A percentile compares a stretch with the other conserved stretches of the same genome.
Conservation (phyloP, 2,888 invertebrate genomes). For the Caenorhabditis japonica region DNA sequence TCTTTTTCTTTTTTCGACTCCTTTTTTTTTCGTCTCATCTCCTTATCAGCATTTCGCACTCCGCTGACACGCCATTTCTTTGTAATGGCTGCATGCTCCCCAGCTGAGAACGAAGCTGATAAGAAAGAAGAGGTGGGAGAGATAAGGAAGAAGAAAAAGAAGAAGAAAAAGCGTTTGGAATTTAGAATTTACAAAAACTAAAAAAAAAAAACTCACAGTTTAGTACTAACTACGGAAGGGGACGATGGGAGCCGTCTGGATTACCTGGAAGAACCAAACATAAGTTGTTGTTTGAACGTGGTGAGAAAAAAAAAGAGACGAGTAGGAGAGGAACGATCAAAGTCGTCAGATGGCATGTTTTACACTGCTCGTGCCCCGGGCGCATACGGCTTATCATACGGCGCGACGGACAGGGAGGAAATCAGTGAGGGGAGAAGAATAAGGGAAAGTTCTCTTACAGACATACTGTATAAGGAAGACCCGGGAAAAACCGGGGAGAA, state of each 20-base stretch:
- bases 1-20: constrained; percentile 9
- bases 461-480: too few species aligned
- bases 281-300: constrained; percentile 7
- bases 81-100: constrained; percentile 13
- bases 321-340: constrained; percentile 8
- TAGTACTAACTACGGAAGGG: constrained; percentile 54
- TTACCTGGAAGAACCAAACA: constrained; percentile 52
- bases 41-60: constrained; percentile 2
- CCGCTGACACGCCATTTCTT: constrained; percentile 27
- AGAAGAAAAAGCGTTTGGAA: neutral
- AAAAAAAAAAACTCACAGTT: constrained; percentile 34
- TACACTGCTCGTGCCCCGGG: constrained; percentile 3
- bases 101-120: constrained; percentile 37
- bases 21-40: neutral
- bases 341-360: constrained; percentile 46
- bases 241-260: constrained; percentile 63
- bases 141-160: constrained; percentile 17
- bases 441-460: too few species aligned
- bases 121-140: constrained; percentile 27
- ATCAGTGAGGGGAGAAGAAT: too few species aligned
- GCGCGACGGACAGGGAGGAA: too few species aligned
- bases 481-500: too few species aligned
- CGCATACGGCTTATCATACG: constrained; percentile 7
- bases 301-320: neutral
- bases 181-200: too few species aligned